phyloP scores from a whole-genome alignment of 2,797 vertebrate genomes.

The Oceanodroma leucorhoa region DNA sequence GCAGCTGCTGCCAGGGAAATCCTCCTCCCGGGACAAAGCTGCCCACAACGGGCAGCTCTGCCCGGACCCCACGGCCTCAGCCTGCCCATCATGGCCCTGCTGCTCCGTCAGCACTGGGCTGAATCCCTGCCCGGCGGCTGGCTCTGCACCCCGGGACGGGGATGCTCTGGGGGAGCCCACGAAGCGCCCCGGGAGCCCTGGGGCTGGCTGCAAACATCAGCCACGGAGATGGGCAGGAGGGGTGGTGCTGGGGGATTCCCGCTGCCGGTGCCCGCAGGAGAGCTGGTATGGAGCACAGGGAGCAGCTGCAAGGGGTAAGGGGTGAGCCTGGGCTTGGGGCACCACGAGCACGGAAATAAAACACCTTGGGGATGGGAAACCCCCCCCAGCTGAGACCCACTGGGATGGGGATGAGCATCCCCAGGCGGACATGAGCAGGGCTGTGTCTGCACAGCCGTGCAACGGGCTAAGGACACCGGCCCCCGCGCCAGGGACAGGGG shows the following conservation, averaged over 20 bases:
- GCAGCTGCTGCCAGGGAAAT: neutral
- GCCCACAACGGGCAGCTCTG: neutral
- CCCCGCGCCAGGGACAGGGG: rapidly evolving
- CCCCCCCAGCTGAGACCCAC: neutral
- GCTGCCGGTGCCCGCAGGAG: rapidly evolving
- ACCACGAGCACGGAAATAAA: neutral
- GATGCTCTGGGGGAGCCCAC: no score
- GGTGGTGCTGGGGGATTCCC: neutral
- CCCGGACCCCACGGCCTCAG: neutral
- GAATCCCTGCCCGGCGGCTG: rapidly evolving
- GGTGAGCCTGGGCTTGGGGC: neutral
- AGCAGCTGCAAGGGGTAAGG: neutral
- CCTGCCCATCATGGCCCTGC: rapidly evolving
- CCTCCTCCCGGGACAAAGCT: neutral
- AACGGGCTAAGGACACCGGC: rapidly evolving
- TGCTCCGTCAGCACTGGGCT: neutral
- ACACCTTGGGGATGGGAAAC: neutral
- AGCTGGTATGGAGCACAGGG: neutral
- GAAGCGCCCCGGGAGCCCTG: neutral
- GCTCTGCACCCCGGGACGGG: rapidly evolving
- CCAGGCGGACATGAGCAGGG: neutral
- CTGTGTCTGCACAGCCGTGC: rapidly evolving
- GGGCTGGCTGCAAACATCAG: neutral
- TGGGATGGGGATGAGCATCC: neutral
- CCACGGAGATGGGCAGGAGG: neutral